Percentiles rank a stretch among this genome's conserved stretches.
phyloP scores from a whole-genome alignment of 2,888 invertebrate species.

The Epinotia nisella region DNA sequence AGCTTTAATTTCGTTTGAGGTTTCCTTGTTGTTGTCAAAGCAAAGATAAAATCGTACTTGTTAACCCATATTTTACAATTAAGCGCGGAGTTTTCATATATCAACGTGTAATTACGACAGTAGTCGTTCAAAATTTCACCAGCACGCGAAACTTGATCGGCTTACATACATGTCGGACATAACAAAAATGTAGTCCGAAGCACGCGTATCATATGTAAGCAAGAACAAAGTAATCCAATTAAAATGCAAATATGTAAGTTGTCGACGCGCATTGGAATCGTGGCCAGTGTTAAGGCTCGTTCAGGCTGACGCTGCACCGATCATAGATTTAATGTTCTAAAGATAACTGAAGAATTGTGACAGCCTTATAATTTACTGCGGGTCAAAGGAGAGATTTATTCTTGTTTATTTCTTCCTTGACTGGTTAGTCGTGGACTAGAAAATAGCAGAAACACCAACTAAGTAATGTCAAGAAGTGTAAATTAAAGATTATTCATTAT shows the following conservation, averaged over 20 bases:
- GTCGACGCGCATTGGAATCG: constrained; percentile 63
- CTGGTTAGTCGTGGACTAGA: too few species aligned
- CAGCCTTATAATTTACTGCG: neutral
- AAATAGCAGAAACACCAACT: too few species aligned
- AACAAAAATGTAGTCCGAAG: constrained; percentile 42
- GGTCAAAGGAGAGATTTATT: neutral
- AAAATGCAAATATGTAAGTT: constrained; percentile 62
- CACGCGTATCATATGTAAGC: constrained; percentile 52
- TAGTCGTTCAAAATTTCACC: constrained; percentile 19
- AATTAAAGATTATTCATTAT: neutral
- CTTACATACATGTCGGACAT: constrained; percentile 11
- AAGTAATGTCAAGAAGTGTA: too few species aligned
- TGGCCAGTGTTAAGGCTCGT: constrained; percentile 55
- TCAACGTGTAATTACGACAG: neutral
- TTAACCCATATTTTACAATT: neutral
- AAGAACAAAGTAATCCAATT: constrained; percentile 58
- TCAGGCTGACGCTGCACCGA: constrained; percentile 4
- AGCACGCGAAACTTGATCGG: constrained; percentile 28
- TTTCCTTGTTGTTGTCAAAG: neutral
- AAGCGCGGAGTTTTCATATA: neutral
- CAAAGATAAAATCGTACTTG: neutral
- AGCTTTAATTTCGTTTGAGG: too few species aligned
- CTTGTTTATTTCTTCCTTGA: too few species aligned
- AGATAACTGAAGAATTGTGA: neutral
- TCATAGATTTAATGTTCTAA: neutral